Evolutionary conservation across 2,797 vertebrate species (phyloP).

Genomic region (Ctenopoma multispine): DNA sequence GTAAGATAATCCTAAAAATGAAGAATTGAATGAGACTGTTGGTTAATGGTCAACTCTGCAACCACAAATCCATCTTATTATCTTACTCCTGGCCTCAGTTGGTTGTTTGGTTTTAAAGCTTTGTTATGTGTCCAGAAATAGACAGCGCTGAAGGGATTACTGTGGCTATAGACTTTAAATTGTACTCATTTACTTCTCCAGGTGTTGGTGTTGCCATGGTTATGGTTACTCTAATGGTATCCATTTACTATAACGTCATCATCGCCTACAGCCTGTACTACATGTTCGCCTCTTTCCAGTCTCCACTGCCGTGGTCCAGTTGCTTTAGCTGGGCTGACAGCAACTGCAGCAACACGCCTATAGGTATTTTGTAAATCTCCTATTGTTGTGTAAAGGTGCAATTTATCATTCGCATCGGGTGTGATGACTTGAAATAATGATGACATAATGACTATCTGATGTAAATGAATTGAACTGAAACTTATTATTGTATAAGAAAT

Average conservation of each 20-base stretch:
- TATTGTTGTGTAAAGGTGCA: not conserved
- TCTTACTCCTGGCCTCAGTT: slow-evolving; percentile 4
- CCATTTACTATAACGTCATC: slow-evolving; percentile 95
- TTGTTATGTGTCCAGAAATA: not conserved
- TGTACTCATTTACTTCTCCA: slow-evolving; percentile 72
- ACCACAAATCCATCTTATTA: not conserved
- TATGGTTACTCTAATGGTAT: slow-evolving; percentile 86
- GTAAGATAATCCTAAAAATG: slow-evolving; percentile 48
- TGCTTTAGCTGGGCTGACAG: slow-evolving; percentile 84
- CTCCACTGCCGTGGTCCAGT: slow-evolving; percentile 88
- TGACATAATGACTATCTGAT: not conserved
- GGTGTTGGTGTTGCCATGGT: slow-evolving; percentile 94
- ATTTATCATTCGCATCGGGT: not conserved
- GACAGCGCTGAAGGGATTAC: not conserved
- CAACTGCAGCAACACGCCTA: slow-evolving; percentile 82
- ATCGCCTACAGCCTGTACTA: slow-evolving; percentile 95
- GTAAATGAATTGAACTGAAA: not conserved
- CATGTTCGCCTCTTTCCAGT: slow-evolving; percentile 94
- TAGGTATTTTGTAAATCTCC: slow-evolving; percentile 74
- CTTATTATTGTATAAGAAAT: too few relatives aligned
- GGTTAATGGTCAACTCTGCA: slow-evolving; percentile 31
- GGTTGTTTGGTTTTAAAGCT: not conserved
- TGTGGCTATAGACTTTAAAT: not conserved
- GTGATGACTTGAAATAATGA: not conserved
- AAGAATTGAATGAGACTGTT: slow-evolving; percentile 3